Evolutionary conservation across 2,113 vertebrate species (phyloP).

Genomic region (Coptodon bakossiorum): DNA sequence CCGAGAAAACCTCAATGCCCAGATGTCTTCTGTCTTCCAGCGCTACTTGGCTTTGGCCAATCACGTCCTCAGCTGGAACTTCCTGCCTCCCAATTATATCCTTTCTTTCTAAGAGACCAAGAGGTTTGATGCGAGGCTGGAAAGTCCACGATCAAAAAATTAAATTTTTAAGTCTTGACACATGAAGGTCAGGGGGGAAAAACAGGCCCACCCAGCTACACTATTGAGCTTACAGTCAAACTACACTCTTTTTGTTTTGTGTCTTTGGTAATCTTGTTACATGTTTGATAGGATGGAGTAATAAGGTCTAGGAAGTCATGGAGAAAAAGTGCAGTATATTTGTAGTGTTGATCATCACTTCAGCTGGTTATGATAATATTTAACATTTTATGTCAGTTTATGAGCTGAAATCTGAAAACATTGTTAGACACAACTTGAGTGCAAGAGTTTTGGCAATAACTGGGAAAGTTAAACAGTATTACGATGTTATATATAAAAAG

Average conservation of each 20-base stretch:
- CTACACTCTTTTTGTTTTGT: background rate
- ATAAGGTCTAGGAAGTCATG: background rate
- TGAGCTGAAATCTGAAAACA: background rate
- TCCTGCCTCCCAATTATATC: conserved; percentile 99
- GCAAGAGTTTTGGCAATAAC: background rate
- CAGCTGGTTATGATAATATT: background rate
- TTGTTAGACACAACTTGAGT: background rate
- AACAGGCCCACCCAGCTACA: background rate
- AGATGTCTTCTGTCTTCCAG: conserved; percentile 98
- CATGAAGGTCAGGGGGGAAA: background rate
- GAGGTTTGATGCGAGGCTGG: background rate
- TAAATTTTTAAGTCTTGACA: background rate
- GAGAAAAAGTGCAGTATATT: background rate
- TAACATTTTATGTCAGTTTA: background rate
- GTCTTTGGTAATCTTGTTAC: background rate
- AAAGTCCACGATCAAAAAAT: background rate
- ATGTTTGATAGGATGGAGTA: background rate
- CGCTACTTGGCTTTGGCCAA: conserved; percentile 95
- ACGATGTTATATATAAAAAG: background rate
- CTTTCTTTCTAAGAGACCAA: conserved; percentile 63
- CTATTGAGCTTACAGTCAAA: background rate
- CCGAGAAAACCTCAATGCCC: conserved; percentile 89
- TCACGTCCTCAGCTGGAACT: conserved; percentile 99
- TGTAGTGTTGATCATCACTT: background rate
- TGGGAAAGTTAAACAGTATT: background rate